Evolutionary conservation across 2,888 invertebrate species (phyloP), one percentile per base, ranked within the genome.

Genomic region (Gortyna flavago): DNA sequence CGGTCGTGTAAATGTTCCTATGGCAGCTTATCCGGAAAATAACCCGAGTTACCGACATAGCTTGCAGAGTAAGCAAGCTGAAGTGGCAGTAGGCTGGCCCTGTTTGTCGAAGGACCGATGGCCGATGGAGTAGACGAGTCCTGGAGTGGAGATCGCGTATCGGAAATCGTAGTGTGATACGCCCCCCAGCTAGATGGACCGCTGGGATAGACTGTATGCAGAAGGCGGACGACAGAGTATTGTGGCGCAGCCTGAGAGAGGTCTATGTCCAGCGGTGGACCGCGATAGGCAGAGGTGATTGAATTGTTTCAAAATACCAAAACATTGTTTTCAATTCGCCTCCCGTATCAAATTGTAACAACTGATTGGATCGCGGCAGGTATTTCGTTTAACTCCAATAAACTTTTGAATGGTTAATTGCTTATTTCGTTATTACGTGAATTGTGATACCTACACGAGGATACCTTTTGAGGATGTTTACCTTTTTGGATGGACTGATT

Each of bases 351-450:
- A 67, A 68, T 69, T 72, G 38, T 44, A 44, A 72, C 54, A 70
- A 41, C 38, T 48, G 25, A 76, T 80, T 76, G 67, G 54, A 54
- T 29, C n/a, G 62, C 25, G 51, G 38, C 25, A 69, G 72, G 41
- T 75, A 77, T 62, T 82, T 66, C 13, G 35, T 65, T n/a, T n/a
- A n/a, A n/a, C n/a, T n/a, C n/a, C n/a, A n/a, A n/a, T 69, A 62
- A 62, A 64, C 8, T 69, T 77, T 59, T 64, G 7, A 64, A 69
- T 77, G 77, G 70, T 81, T 67, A n/a, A n/a, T n/a, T 77, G n/a
- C n/a, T 32, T 41, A 32, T 59, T 64, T 77, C 54, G 44, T 1
- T 51, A 54, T 66, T 35, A 59, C 0, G 57, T 35, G 16, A 66
- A 66, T 79, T 79, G 57, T 78, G 62, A n/a, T n/a, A 41, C n/a